Conservation (phyloP, 2,113 vertebrate genomes). For the Centropus bengalensis region DNA sequence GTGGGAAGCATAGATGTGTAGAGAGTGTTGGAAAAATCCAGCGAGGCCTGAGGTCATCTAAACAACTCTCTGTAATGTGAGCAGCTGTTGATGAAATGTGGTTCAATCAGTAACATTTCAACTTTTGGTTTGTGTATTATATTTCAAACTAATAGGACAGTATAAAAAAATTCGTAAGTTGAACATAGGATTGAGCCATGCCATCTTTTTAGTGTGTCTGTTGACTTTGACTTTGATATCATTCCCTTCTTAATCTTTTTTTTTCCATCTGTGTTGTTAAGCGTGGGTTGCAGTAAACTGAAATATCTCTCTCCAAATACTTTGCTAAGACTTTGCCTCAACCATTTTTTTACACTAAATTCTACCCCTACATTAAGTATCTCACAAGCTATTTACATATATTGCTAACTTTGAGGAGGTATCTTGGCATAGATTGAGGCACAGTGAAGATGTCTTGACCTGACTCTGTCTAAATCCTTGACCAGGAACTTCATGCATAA, state of each 20-base stretch:
- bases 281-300: neutral
- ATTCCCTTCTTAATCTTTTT: neutral
- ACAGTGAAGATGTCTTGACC: neutral
- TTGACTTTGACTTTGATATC: neutral
- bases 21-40: neutral
- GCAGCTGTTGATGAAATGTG: conserved; percentile 10
- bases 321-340: neutral
- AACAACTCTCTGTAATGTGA: neutral
- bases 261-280: neutral
- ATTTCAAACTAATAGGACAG: conserved; percentile 18
- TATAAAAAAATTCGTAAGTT: neutral
- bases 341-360: neutral
- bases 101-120: conserved; percentile 1
- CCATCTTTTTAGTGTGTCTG: neutral
- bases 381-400: neutral
- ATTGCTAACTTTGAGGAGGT: neutral
- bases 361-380: neutral
- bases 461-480: neutral
- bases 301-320: neutral
- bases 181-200: neutral
- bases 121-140: neutral
- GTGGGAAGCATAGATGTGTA: neutral
- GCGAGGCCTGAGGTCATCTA: neutral
- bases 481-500: neutral
- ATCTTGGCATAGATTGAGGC: neutral